phyloP scores from a whole-genome alignment of 2,113 vertebrate species.

The Tapirus terrestris region DNA sequence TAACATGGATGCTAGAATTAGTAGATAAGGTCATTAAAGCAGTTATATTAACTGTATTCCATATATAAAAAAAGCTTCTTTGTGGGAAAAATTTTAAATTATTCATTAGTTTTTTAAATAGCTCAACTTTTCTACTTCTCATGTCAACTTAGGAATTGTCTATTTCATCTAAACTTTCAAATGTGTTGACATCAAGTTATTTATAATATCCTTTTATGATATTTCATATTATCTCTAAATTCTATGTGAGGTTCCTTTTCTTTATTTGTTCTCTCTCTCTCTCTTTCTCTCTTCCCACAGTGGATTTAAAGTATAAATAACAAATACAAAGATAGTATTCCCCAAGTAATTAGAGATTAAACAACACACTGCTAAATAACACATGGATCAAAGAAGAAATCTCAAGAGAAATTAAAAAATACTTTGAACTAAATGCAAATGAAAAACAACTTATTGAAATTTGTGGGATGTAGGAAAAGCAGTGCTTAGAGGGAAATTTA shows the following conservation, averaged over 20 bases:
- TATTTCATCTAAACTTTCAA: neutral
- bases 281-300: neutral
- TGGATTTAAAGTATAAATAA: neutral
- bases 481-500: too few relatives aligned
- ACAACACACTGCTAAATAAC: neutral
- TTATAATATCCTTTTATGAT: neutral
- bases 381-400: too few relatives aligned
- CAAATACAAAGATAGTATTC: neutral
- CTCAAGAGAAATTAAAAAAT: too few relatives aligned
- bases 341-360: neutral
- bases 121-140: neutral
- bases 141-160: neutral
- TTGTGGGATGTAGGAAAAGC: too few relatives aligned
- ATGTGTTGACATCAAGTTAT: neutral
- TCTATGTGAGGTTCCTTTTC: neutral
- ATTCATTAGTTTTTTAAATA: neutral
- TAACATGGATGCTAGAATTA: neutral
- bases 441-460: too few relatives aligned
- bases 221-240: neutral
- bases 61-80: neutral
- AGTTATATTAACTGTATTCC: neutral
- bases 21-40: neutral
- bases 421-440: too few relatives aligned
- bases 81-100: neutral
- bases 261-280: neutral